These are phyloP conservation scores for Helicoverpa armigera DNA, from an alignment of 1,140 invertebrate species.

Conservation along the genomic window DNA sequence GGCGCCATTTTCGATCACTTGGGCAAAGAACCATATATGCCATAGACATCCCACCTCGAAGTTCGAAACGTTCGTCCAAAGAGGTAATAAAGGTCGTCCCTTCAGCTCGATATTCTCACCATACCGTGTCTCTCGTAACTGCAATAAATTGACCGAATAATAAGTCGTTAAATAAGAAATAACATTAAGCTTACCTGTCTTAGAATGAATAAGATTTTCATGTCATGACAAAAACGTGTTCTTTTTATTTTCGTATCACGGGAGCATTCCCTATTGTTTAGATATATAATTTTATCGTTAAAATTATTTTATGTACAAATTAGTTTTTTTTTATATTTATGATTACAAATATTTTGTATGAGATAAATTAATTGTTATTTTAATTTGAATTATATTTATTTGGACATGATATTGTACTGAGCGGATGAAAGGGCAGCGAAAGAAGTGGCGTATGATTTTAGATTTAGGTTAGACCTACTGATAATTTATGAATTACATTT, in stretches of 20 bases:
- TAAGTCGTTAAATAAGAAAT: slow-evolving; percentile 36
- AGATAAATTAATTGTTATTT: slow-evolving; percentile 30
- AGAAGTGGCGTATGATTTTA: not conserved
- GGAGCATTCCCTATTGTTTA: slow-evolving; percentile 8
- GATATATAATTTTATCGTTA: not conserved
- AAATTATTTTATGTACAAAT: slow-evolving; percentile 25
- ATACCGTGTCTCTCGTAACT: not conserved
- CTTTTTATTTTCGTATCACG: slow-evolving; percentile 3
- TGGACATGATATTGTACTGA: slow-evolving; percentile 28
- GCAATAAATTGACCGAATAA: slow-evolving; percentile 33
- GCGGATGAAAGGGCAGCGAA: slow-evolving; percentile 6
- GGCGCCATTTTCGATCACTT: too few species aligned
- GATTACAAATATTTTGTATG: slow-evolving; percentile 26
- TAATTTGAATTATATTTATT: slow-evolving; percentile 22
- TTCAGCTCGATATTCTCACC: too few species aligned
- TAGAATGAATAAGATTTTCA: slow-evolving; percentile 45
- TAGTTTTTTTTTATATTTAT: slow-evolving; percentile 30
- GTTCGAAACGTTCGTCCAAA: too few species aligned
- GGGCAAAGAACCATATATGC: too few species aligned
- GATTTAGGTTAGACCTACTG: slow-evolving; percentile 7
- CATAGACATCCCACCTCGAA: too few species aligned
- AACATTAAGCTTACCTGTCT: slow-evolving; percentile 32
- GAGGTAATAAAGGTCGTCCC: too few species aligned
- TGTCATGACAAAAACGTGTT: slow-evolving; percentile 25
- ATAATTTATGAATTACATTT: slow-evolving; percentile 27